Evolutionary conservation across 2,113 vertebrate species (phyloP), one percentile per base, ranked within the genome.

Genomic region (Cinclus mexicanus): DNA sequence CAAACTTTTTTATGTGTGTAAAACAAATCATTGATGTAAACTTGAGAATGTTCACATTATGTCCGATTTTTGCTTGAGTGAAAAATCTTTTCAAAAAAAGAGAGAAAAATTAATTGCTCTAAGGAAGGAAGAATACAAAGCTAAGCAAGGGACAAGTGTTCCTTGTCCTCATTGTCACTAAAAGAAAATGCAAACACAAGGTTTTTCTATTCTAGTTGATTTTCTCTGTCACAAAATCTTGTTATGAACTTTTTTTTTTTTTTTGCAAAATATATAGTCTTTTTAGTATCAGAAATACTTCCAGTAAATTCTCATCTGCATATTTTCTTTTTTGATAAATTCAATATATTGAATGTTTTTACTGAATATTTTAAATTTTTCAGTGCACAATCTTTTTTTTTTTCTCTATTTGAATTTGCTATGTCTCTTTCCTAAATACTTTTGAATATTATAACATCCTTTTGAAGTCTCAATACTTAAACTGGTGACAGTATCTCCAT

Each of bases 191-290:
- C 21, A 71, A 63, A 15, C 3, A 26, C 1, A 23, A 4, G 5
- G 0, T 35, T 84, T 67, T 92, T 44, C 18, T 63, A 35, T 92
- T 44, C 18, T 63, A 39, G 17, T 10, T 85, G 17, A 53, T n/a
- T 42, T 90, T 74, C 9, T 68, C 42, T 63, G 15, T 29, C 42
- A 53, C 3, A 52, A 74, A 26, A 39, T 37, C 31, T 64, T 63
- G 11, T n/a, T 65, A 44, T 0, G 0, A 2, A 1, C 6, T 28
- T 28, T 33, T 14, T 16, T n/a, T 14, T 16, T n/a, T 64, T 52
- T 53, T 59, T 50, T 64, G 0, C 14, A 65, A 91, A 87, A 67
- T 70, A 49, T 25, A 28, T 28, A 50, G 2, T 3, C 5, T 4
- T 49, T 84, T 50, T 68, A 33, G 7, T 23, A 35, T 59, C 31